Evolutionary conservation across 2,113 vertebrate genomes (phyloP), one percentile per base, ranked within the genome.

Genomic region (Lasiurus borealis): DNA sequence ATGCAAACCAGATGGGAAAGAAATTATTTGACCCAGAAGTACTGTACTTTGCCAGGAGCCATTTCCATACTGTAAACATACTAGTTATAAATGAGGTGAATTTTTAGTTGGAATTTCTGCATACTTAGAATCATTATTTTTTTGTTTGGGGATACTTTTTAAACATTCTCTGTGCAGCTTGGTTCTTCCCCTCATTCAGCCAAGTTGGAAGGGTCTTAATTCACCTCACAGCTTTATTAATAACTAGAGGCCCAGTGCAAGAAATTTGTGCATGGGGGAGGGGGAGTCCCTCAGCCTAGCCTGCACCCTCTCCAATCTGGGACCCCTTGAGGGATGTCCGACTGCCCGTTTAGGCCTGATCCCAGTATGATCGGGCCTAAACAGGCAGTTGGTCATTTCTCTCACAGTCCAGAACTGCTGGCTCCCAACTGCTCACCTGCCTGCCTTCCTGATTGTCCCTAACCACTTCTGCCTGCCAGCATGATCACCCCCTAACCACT

Each of bases 21-120:
- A 77, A 90, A 82, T 77, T 86, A 46, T 87, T 95, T 94, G 44
- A 82, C 62, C n/a, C 66, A 13, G 13, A 88, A 95, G 73, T 71
- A 93, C 54, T 46, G 0, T 78, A 46, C 89, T 88, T 91, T 97
- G 12, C 36, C 50, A 87, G 71, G 44, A 95, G 31, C 29, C 23
- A 34, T 94, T 95, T 95, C 69, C 36, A 80, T 93, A 52, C 9
- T 72, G n/a, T 78, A 93, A 80, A 69, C 83, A 82, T 40, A 13
- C n/a, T 77, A 88, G 12, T 54, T 96, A 95, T 44, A 93, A 85
- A 40, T 84, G 44, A 86, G 10, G 76, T 94, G 23, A 77, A 52
- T n/a, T 93, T 96, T 94, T 91, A 95, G 50, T 90, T 96, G 86
- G 50, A 90, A 82, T 83, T 93, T 94, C 73, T 68, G 18, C 12